Percentiles rank a stretch among this genome's conserved stretches.
Conservation (phyloP, 2,888 invertebrate genomes). For the Tanytarsus gracilentus region DNA sequence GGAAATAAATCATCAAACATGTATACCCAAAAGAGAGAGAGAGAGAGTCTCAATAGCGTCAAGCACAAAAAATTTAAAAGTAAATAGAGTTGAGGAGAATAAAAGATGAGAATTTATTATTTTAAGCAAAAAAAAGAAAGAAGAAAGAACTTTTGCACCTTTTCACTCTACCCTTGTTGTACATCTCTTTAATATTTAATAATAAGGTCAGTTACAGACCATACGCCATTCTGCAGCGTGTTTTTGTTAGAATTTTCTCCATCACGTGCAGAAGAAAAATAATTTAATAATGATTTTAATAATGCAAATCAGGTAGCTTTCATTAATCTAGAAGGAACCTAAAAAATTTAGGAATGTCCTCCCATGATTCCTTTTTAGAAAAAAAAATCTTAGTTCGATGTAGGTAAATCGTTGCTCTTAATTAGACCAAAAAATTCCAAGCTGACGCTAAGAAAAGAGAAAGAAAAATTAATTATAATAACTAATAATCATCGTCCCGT, state of each 20-base stretch:
- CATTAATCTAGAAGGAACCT: too few species aligned
- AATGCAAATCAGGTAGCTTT: too few species aligned
- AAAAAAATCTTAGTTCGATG: not conserved
- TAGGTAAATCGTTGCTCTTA: too few species aligned
- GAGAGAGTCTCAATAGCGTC: not conserved
- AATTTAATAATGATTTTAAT: too few species aligned
- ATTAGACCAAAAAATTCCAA: not conserved
- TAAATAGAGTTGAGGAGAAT: not conserved
- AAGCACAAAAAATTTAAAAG: not conserved
- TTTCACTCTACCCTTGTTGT: conserved; percentile 1
- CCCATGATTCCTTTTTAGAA: too few species aligned
- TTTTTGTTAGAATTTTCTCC: not conserved
- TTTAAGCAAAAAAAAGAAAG: too few species aligned
- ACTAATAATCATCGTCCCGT: not conserved
- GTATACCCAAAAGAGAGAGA: conserved; percentile 4
- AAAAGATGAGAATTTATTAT: too few species aligned
- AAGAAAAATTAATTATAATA: conserved; percentile 3
- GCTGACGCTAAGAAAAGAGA: not conserved
- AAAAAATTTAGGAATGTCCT: too few species aligned
- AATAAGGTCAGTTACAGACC: conserved; percentile 19
- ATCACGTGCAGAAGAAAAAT: not conserved
- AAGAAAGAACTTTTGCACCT: conserved; percentile 21
- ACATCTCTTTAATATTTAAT: conserved; percentile 1
- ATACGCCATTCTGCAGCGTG: not conserved
- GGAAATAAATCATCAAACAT: conserved; percentile 24